Base-by-base conservation (phyloP, 1,140 invertebrate species). In the Drusus annulatus region DNA sequence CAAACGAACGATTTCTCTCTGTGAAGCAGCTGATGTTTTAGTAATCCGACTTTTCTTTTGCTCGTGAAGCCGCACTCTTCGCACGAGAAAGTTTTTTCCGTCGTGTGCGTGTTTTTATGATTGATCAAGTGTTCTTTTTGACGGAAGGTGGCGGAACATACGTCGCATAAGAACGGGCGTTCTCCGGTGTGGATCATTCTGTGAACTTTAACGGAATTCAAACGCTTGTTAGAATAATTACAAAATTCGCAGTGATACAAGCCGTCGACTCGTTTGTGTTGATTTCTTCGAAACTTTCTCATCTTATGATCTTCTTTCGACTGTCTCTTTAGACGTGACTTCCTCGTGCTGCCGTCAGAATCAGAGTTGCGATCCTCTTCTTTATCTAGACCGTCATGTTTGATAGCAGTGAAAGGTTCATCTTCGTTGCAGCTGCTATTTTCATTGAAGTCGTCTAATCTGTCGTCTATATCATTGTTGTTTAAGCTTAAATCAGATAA, bases 201-300 rank as follows among this genome's bases (percentile, higher is more conserved):
- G 17, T 71, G 68, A 21, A 71, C 68, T 71, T 71, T 71, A 4
- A 71, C 68, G 25, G 68, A 71, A 52, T 71, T 71, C 0, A 71
- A 8, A 4, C 68, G 45, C 15, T 25, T 23, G 19, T 71, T 71
- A 2, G 68, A 51, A 19, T 71, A 71, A 6, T 71, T 51, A 21
- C 68, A 71, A 23, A 52, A 71, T 2, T 51, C 13, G 50, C 68
- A 71, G 16, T 52, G 50, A 54, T 71, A 71, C 15, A 71, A 23
- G 19, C 21, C 45, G 3, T 71, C 19, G 10, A 71, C 13, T 71
- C 15, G 23, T 10, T 52, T 71, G 23, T 71, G 19, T 23, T 71
- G 45, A 21, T 71, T 52, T 25, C 68, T 10, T 52, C 10, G 5
- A 16, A 52, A 51, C 54, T 71, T 51, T 52, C 68, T 45, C 13